Evolutionary conservation across 92 coral and sea anemone species (phyloP), one percentile per base, ranked within the genome.

Genomic region (Parazoanthus darwini): DNA sequence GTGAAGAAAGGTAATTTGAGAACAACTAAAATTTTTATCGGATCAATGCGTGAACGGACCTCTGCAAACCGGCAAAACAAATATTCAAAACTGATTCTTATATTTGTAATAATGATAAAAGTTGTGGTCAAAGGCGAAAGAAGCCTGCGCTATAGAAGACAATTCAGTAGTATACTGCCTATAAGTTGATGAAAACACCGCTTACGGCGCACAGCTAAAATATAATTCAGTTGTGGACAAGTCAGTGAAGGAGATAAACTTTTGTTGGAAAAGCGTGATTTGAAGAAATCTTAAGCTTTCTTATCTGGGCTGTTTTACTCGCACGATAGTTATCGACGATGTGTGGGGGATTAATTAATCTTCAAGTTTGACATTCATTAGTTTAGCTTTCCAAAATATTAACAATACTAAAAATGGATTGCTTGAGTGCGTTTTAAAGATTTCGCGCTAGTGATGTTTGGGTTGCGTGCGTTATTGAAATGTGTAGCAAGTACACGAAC

Each of bases 311-410:
- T 76, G 20, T 20, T 16, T 8, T 5, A 76, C 80, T 63, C 70
- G 26, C 80, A 37, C 80, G 48, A 38, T 26, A 66, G 48, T 81
- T 63, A 59, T 80, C 85, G 14, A 25, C 85, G 33, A 81, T 81
- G 85, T 81, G 85, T 81, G 85, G 68, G 85, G 85, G 74, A 63
- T 81, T 81, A 36, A 81, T 81, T 59, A 58, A 81, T 81, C 73
- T 59, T 37, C 26, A 39, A 81, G 85, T 81, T 81, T 37, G 26
- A 22, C 26, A 81, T 63, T 54, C 56, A 58, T 81, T 81, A 22
- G 22, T 81, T 50, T 20, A 81, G 85, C 50, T 81, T 58, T 81
- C 33, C 85, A 38, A 81, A 81, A 81, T 38, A 54, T 4, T 25
- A 50, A 79, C 38, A 58, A 35, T 36, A 20, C n/a, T 5, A 38